A percentile compares a stretch with the other conserved stretches of the same genome.
phyloP scores from a whole-genome alignment of 2,888 invertebrate species.

The Yponomeuta plumbellus region DNA sequence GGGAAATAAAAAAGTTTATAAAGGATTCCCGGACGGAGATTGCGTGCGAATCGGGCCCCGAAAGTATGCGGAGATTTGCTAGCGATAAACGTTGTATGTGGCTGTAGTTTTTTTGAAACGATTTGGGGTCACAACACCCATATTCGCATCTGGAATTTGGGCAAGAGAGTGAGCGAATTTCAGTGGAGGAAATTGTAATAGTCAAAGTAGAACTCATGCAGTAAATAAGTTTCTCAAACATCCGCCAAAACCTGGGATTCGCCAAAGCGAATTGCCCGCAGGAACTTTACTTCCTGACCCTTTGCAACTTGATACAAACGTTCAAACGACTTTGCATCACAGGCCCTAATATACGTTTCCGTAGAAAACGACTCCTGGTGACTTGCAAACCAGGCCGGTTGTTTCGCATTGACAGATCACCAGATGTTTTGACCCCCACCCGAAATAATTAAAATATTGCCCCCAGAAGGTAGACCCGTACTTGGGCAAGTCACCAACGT shows the following conservation, averaged over 20 bases:
- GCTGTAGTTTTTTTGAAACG: neutral
- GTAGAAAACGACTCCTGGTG: neutral
- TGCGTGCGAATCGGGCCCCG: conserved; percentile 34
- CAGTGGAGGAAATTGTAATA: no score
- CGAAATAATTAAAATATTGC: conserved; percentile 2
- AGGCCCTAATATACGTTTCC: neutral
- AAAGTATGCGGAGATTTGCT: neutral
- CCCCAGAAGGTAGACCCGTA: neutral
- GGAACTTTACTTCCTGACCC: neutral
- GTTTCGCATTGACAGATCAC: neutral
- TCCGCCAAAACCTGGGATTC: no score
- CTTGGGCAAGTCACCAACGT: neutral
- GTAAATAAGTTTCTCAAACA: no score
- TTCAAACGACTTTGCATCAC: neutral
- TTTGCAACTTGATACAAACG: neutral
- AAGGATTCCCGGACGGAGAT: conserved; percentile 39
- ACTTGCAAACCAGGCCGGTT: neutral
- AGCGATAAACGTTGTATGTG: neutral
- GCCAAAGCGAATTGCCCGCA: no score
- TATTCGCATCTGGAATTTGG: neutral
- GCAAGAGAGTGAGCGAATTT: neutral
- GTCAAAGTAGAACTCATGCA: no score
- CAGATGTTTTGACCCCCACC: neutral
- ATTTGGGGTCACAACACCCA: neutral
- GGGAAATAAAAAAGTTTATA: conserved; percentile 49